Base-by-base conservation (phyloP, 2,797 vertebrate species). In the Pempheris klunzingeri region DNA sequence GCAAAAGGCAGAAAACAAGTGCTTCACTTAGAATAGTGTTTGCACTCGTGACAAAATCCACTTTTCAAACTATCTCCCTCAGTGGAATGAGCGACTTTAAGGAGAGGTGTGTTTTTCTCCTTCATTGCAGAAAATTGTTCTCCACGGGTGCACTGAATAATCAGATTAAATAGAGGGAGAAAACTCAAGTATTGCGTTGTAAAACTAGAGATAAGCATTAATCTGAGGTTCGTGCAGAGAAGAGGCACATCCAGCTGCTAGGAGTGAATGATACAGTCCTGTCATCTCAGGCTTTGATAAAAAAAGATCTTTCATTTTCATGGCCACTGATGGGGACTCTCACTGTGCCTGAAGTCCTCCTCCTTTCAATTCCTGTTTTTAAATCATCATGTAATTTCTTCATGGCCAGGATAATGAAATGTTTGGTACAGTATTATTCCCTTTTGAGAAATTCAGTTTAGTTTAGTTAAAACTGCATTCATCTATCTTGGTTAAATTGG, bases 211-310 rank as follows among this genome's bases (percentile, higher is more conserved):
- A 85, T 80, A 86, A 80, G 67, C 46, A 28, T 74, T 78, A 80
- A 85, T 86, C 71, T 64, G 49, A 62, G 69, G 54, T 58, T 66
- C 15, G 10, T 49, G 77, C 30, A 54, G 69, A 54, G 57, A 71
- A 80, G 78, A 75, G 49, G 34, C 54, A 30, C 74, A 71, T 78
- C 65, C 66, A 81, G 76, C 82, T 83, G 69, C 77, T 41, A 24
- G 34, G 30, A 81, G 77, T 81, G 87, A 89, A 39, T 71, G 84
- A 90, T 81, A 78, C 77, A 24, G 74, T 2, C 20, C 81, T 77
- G 90, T 88, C 90, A 85, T 81, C 82, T 78, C 36, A n/a, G 39
- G 43, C 86, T 92, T 85, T 92, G 88, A 90, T 91, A 80, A 78
- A 78, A 80, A 78, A 78, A 64, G 80, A 83, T 86, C 80, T 90